Base-by-base conservation (phyloP, 2,797 vertebrate genomes). In the Helostoma temminkii region DNA sequence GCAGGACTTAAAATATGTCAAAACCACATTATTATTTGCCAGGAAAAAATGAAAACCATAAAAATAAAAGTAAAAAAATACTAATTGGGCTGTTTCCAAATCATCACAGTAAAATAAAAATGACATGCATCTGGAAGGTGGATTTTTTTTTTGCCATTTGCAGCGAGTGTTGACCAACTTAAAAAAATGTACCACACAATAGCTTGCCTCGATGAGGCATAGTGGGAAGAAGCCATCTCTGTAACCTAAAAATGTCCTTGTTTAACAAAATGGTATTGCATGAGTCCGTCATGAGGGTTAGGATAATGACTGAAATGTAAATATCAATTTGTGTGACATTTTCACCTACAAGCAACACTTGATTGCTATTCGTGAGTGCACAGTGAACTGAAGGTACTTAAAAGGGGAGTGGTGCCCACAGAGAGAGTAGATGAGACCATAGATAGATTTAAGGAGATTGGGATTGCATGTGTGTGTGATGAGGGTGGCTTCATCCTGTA, bases 401-500 rank as follows among this genome's bases (percentile, higher is more conserved):
- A 62, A 22, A 67, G 61, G 76, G 82, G 81, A 81, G 85, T 69
- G 80, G 69, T 81, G 54, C 52, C 74, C 50, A 16, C 47, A 55
- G 45, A 78, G 82, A 78, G 79, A 18, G 66, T 6, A 86, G 91
- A 88, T 87, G 36, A 71, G 52, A 65, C 43, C 1, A 10, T 5
- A 69, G 86, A 87, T 88, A 79, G 77, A 68, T 78, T 77, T 81
- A 80, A 81, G 55, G 63, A 41, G 72, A 63, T 9, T 43, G 62
- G 80, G 79, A 89, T 91, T 62, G 90, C 90, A 92, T 93, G 92
- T 86, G 90, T 89, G 82, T 11, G 62, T 18, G 53, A 94, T 93
- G 91, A 89, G 93, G 93, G 93, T 63, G 78, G 80, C 84, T 93
- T 94, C 86, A 91, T 89, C 76, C 55, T 58, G 73, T 62, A 93